Evolutionary conservation across 2,113 vertebrate species (phyloP).

Genomic region (Lamprotornis superbus): DNA sequence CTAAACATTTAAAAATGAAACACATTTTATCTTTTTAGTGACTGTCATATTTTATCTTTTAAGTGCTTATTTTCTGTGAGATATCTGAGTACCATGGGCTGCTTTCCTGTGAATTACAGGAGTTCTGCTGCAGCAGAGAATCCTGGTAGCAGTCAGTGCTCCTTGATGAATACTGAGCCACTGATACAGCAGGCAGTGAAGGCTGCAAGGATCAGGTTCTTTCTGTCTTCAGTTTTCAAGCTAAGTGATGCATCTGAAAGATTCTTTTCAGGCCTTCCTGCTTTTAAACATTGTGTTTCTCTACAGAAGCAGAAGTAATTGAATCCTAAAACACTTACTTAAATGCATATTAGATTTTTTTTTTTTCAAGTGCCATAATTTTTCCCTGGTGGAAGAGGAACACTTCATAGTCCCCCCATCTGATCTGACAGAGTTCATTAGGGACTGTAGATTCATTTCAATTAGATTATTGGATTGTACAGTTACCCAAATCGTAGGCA

Average conservation of each 20-base stretch:
- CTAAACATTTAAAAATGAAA: neutral
- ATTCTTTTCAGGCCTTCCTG: neutral
- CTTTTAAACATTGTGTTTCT: constrained; percentile 30
- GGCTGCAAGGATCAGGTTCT: constrained; percentile 22
- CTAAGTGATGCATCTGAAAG: constrained; percentile 10
- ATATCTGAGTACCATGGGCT: neutral
- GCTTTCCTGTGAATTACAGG: neutral
- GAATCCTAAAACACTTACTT: constrained; percentile 43
- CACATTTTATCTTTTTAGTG: neutral
- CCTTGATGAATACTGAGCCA: neutral
- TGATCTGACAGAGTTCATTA: constrained; percentile 52
- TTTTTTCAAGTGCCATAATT: constrained; percentile 13
- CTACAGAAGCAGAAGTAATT: constrained; percentile 23
- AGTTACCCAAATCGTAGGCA: neutral
- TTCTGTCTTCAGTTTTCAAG: constrained; percentile 5
- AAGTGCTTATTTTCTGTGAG: neutral
- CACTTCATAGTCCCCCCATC: constrained; percentile 29
- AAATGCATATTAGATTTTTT: too few species aligned
- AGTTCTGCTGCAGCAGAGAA: neutral
- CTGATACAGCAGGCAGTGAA: neutral
- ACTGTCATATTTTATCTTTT: neutral
- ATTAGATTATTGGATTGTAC: constrained; percentile 3
- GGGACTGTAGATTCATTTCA: constrained; percentile 15
- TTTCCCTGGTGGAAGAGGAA: constrained; percentile 46
- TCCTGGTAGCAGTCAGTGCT: neutral